Evolutionary conservation across 2,113 vertebrate genomes (phyloP).

Genomic region (Actenoides lindsayi): DNA sequence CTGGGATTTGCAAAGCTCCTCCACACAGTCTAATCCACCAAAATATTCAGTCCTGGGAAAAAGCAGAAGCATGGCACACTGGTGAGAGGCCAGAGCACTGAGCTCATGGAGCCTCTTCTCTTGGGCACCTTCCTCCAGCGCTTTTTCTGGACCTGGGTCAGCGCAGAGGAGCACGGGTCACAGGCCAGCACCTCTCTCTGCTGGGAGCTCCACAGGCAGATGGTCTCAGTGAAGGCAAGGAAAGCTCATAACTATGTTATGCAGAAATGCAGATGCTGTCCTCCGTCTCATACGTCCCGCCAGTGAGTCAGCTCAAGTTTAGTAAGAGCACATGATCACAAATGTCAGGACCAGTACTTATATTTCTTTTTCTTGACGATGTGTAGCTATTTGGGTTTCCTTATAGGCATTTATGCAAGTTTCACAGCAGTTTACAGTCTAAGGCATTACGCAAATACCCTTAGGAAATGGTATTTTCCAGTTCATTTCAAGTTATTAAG

Average conservation of each 20-base stretch:
- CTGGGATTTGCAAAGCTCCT: neutral
- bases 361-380: neutral
- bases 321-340: neutral
- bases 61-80: neutral
- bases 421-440: neutral
- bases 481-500: neutral
- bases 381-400: neutral
- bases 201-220: neutral
- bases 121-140: neutral
- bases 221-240: neutral
- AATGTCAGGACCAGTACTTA: neutral
- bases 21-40: neutral
- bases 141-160: neutral
- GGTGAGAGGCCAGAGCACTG: rapidly evolving
- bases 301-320: neutral
- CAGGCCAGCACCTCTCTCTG: neutral
- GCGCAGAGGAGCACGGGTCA: neutral
- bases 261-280: neutral
- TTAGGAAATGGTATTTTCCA: neutral
- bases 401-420: neutral
- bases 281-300: neutral
- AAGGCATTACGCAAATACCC: neutral
- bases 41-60: neutral
- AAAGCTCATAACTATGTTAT: neutral
- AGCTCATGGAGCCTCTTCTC: neutral